Percentiles rank a stretch among this genome's conserved stretches.
phyloP scores from a whole-genome alignment of 30 jellyfish, hydroid and myxozoan genomes.

The Pseudorhiza aurosa region DNA sequence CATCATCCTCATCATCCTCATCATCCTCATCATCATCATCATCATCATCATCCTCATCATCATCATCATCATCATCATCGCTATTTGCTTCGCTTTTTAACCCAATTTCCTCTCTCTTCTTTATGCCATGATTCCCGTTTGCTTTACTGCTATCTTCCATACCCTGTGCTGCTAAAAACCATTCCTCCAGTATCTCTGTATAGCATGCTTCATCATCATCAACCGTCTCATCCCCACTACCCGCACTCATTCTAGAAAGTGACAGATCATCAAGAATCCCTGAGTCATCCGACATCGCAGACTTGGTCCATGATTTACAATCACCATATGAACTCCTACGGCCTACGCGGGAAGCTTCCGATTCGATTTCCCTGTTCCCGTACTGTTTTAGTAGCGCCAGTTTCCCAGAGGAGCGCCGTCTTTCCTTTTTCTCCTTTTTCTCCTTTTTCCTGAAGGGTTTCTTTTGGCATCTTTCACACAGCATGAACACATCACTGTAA shows the following conservation, averaged over 20 bases:
- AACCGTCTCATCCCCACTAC: background rate
- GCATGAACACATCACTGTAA: constrained; percentile 15
- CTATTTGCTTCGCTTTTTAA: background rate
- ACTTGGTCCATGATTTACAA: too few relatives aligned
- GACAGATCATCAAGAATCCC: background rate
- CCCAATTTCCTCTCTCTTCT: background rate
- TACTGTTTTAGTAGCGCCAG: background rate
- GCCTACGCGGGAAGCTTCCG: background rate
- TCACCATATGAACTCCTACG: background rate
- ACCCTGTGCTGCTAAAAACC: background rate
- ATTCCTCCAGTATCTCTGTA: background rate
- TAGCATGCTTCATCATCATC: background rate
- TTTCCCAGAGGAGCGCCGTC: background rate
- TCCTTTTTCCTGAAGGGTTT: background rate
- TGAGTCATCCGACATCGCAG: background rate
- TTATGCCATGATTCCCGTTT: too few relatives aligned
- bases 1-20: background rate
- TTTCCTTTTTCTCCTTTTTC: background rate
- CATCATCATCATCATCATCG: background rate
- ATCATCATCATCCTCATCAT: background rate
- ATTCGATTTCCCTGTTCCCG: background rate
- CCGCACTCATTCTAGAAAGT: background rate
- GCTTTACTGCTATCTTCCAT: background rate
- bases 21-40: background rate
- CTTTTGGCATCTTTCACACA: constrained; percentile 12